Evolutionary conservation across 1,140 invertebrate genomes (phyloP).

Genomic region (Anoplolepis gracilipes): DNA sequence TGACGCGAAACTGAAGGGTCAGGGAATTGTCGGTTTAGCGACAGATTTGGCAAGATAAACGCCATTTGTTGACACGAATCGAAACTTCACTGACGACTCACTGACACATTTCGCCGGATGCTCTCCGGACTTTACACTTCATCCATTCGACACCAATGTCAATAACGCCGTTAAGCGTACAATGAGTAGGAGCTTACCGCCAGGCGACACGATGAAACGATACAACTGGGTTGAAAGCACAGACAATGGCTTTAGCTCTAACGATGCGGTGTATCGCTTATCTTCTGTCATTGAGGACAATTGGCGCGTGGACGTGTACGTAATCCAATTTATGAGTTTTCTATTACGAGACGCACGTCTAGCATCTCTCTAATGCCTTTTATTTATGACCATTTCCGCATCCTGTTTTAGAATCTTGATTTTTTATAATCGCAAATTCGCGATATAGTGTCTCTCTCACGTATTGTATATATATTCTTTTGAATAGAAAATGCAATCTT

Average conservation of each 20-base stretch:
- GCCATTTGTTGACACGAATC: conserved; percentile 21
- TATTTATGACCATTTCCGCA: conserved; percentile 27
- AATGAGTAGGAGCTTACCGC: conserved; percentile 25
- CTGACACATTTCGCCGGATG: neutral
- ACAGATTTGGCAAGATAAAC: neutral
- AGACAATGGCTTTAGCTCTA: conserved; percentile 41
- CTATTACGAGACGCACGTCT: conserved; percentile 42
- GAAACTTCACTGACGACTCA: conserved; percentile 7
- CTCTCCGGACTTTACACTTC: conserved; percentile 35
- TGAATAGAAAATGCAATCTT: conserved; percentile 19
- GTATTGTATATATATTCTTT: neutral
- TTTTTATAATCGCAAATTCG: neutral
- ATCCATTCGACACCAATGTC: conserved; percentile 19
- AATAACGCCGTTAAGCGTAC: conserved; percentile 39
- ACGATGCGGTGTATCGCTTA: conserved; percentile 37
- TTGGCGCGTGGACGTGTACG: conserved; percentile 59
- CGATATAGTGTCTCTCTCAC: neutral
- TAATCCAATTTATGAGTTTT: conserved; percentile 66
- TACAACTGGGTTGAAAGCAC: conserved; percentile 27
- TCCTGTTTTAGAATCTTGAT: neutral
- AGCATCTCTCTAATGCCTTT: conserved; percentile 27
- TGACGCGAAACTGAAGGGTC: neutral
- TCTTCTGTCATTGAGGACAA: conserved; percentile 42
- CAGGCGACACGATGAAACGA: conserved; percentile 30
- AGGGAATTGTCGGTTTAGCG: neutral